Evolutionary conservation across 2,888 invertebrate species (phyloP).

Genomic region (Philonicus albiceps): DNA sequence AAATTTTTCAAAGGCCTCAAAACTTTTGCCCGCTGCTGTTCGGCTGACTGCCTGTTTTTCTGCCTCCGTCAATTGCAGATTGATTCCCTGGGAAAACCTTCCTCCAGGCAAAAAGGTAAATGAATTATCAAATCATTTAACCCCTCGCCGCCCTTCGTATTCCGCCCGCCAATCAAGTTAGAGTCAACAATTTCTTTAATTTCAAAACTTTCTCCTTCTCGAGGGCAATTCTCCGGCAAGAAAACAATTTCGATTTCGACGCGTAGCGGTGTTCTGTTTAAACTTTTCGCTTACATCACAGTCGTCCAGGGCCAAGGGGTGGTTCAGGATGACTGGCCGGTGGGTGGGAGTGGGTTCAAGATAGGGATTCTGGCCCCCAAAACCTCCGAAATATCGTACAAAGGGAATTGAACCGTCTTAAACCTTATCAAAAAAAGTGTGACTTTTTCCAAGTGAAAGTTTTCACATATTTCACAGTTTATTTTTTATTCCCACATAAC

Average conservation of each 20-base stretch:
- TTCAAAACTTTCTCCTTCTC: constrained; percentile 13
- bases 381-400: not conserved
- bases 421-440: not conserved
- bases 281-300: not conserved
- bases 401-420: not conserved
- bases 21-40: not conserved
- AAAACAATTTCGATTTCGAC: not conserved
- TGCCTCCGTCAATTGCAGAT: constrained; percentile 1
- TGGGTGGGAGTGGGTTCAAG: not conserved
- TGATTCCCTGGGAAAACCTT: not conserved
- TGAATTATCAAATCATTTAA: constrained; percentile 31
- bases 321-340: not conserved
- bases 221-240: not conserved
- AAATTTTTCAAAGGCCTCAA: constrained; percentile 12
- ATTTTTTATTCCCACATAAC: not conserved
- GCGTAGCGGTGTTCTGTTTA: not conserved
- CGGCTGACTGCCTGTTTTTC: not conserved
- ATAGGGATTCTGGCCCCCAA: no score
- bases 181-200: constrained; percentile 29
- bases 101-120: not conserved
- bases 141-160: not conserved
- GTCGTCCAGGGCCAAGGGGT: not conserved
- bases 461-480: constrained; percentile 12
- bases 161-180: not conserved
- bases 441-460: not conserved